phyloP scores from a whole-genome alignment of 2,113 vertebrate species.

The Gallinago media region DNA sequence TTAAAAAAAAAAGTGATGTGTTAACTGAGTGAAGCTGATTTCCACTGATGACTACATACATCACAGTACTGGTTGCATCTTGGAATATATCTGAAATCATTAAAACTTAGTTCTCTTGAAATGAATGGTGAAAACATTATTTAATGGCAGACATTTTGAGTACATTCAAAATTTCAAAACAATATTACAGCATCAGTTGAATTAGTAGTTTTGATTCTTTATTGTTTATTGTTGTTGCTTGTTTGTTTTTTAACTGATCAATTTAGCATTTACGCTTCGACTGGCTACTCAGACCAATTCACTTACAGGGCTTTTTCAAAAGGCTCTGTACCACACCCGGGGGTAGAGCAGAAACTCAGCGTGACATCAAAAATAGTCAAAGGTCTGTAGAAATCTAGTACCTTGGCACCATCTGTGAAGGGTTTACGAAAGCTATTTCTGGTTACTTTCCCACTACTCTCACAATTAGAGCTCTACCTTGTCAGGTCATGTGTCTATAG shows the following conservation, averaged over 20 bases:
- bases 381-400: not conserved
- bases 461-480: not conserved
- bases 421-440: not conserved
- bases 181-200: not conserved
- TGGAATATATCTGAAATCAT: not conserved
- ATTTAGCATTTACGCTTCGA: not conserved
- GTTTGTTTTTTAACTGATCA: not conserved
- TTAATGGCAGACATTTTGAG: not conserved
- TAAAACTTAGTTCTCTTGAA: not conserved
- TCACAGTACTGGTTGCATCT: not conserved
- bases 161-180: not conserved
- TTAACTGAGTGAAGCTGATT: not conserved
- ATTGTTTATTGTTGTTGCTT: not conserved
- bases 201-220: not conserved
- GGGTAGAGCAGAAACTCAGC: not conserved
- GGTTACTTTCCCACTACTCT: not conserved
- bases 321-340: not conserved
- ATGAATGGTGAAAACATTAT: not conserved
- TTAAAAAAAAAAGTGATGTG: not conserved
- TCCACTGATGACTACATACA: not conserved
- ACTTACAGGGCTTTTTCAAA: fast-evolving
- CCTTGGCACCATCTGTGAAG: not conserved
- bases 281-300: not conserved
- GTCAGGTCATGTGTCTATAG: not conserved
- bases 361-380: not conserved